These are phyloP conservation scores for Epinephelus lanceolatus DNA, from an alignment of 2,113 vertebrate species.

Conservation along the genomic window DNA sequence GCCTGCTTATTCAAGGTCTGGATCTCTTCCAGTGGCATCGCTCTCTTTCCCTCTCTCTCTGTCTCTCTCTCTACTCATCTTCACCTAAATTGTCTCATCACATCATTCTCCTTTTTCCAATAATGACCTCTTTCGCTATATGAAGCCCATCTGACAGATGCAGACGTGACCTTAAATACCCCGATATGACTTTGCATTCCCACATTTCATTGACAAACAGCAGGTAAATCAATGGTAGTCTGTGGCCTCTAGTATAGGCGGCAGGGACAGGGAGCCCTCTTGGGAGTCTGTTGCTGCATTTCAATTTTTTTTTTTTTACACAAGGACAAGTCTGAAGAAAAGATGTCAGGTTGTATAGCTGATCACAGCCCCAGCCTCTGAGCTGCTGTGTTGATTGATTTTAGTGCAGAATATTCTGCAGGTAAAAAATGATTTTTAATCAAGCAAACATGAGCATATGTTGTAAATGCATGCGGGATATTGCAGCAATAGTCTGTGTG, in stretches of 20 bases:
- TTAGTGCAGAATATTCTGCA: conserved; percentile 1
- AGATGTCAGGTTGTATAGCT: conserved; percentile 33
- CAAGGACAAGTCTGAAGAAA: conserved; percentile 45
- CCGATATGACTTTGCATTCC: conserved; percentile 40
- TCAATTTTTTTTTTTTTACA: not conserved
- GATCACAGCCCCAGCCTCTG: not conserved
- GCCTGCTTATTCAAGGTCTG: conserved; percentile 76
- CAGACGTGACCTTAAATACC: conserved; percentile 28
- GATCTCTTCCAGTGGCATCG: conserved; percentile 62
- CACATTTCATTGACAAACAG: conserved; percentile 46
- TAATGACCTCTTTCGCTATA: conserved; percentile 29
- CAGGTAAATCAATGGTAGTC: conserved; percentile 52
- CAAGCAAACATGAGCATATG: not conserved
- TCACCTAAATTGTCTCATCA: conserved; percentile 11
- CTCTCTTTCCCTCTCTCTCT: conserved; percentile 16
- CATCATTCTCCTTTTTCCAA: not conserved
- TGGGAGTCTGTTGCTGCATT: conserved; percentile 40
- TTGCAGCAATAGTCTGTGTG: not conserved
- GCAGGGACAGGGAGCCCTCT: conserved; percentile 29
- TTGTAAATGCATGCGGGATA: not conserved
- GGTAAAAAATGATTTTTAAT: not conserved
- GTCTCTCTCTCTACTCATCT: not conserved
- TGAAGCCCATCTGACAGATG: conserved; percentile 12
- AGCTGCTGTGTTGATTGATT: not conserved
- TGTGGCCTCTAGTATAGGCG: conserved; percentile 17